Conservation (phyloP, 2,113 vertebrate species). For the Erythrolamprus reginae region DNA sequence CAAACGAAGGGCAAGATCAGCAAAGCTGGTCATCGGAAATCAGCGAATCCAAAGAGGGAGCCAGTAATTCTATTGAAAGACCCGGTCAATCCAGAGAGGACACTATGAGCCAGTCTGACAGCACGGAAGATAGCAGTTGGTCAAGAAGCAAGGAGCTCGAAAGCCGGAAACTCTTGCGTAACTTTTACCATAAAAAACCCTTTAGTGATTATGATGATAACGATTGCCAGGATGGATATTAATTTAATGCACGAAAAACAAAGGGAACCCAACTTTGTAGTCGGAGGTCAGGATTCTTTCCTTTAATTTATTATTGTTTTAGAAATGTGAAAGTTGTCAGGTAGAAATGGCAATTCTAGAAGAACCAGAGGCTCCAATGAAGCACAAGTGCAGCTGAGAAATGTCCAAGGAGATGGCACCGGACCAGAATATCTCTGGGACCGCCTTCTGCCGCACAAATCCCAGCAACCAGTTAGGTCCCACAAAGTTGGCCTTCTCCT, state of each 20-base stretch:
- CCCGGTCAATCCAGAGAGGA: conserved; percentile 59
- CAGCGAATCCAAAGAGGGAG: conserved; percentile 37
- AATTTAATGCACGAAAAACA: not conserved
- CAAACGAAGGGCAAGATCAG: conserved; percentile 1
- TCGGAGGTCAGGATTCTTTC: not conserved
- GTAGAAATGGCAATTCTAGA: not conserved
- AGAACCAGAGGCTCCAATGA: not conserved
- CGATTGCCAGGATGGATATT: conserved; percentile 75
- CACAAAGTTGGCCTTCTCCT: too few species aligned
- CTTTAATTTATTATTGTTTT: conserved; percentile 58
- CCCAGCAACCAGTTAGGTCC: too few species aligned
- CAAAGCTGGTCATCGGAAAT: conserved; percentile 59
- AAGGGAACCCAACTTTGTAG: fast-evolving
- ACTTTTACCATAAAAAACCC: conserved; percentile 59
- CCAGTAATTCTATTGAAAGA: conserved; percentile 21
- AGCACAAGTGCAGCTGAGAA: not conserved
- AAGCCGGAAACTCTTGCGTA: conserved; percentile 49
- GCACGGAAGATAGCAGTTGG: conserved; percentile 33
- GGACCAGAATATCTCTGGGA: too few species aligned
- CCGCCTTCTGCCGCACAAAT: too few species aligned
- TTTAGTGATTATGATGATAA: conserved; percentile 69
- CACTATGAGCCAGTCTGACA: conserved; percentile 28
- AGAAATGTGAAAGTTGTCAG: conserved; percentile 7
- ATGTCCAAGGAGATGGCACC: too few species aligned
- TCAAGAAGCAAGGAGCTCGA: conserved; percentile 46